Conservation (phyloP, 2,113 vertebrate species). For the Falcunculus frontatus region DNA sequence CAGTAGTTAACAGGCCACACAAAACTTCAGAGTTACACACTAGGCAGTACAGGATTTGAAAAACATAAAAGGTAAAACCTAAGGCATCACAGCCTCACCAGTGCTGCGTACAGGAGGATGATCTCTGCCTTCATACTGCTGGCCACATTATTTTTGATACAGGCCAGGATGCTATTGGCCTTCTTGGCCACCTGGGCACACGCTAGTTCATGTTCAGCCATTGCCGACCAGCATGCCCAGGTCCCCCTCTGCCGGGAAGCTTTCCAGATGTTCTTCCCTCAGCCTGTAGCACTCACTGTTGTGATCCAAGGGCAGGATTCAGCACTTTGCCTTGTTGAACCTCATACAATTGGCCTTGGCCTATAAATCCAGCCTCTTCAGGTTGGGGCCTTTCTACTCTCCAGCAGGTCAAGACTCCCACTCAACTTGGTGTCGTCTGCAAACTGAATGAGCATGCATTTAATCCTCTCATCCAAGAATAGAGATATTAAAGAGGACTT, state of each 20-base stretch:
- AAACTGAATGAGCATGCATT: background rate
- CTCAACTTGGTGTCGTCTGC: background rate
- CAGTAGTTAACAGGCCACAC: too few relatives aligned
- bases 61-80: too few relatives aligned
- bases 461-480: too few relatives aligned
- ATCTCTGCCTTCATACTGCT: background rate
- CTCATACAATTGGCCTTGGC: background rate
- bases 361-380: background rate
- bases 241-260: background rate
- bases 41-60: too few relatives aligned
- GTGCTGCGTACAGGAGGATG: background rate
- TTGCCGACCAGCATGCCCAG: accelerated
- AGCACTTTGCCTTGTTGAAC: background rate
- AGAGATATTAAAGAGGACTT: background rate
- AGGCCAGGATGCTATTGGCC: background rate
- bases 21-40: too few relatives aligned
- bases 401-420: background rate
- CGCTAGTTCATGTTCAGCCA: background rate
- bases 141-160: background rate
- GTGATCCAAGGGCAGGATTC: background rate
- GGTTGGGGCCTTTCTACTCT: background rate
- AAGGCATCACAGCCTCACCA: background rate
- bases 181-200: background rate
- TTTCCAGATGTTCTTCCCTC: background rate
- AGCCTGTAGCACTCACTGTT: background rate